Conservation (phyloP, 1,140 invertebrate species). For the Ridgeia piscesae region DNA sequence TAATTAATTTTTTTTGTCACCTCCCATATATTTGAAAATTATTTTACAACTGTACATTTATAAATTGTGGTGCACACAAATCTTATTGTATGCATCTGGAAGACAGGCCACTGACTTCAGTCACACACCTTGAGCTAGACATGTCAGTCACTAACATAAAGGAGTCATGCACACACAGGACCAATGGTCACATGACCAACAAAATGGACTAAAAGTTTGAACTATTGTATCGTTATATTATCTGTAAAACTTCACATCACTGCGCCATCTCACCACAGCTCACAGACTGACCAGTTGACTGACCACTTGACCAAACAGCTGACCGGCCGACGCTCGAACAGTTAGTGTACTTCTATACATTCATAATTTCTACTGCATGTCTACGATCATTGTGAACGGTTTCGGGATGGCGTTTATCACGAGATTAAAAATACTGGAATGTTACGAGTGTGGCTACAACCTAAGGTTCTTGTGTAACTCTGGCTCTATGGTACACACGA, state of each 20-base stretch:
- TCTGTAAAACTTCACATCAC: too few relatives aligned
- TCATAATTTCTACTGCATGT: neutral
- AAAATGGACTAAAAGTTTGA: too few relatives aligned
- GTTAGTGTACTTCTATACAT: neutral
- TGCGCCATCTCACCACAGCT: neutral
- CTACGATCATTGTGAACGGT: neutral
- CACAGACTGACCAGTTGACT: neutral
- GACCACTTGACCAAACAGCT: too few relatives aligned
- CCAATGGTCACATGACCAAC: too few relatives aligned
- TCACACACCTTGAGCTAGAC: too few relatives aligned
- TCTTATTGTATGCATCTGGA: too few relatives aligned
- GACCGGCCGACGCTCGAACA: neutral
- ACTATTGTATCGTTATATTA: too few relatives aligned
- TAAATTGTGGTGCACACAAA: neutral
- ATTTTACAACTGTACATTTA: neutral
- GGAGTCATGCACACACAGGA: too few relatives aligned
- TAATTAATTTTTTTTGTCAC: neutral
- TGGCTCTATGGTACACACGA: slow-evolving; percentile 56
- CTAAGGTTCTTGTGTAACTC: slow-evolving; percentile 48
- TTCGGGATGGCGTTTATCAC: neutral
- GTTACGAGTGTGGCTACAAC: neutral
- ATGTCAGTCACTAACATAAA: too few relatives aligned
- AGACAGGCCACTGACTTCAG: too few relatives aligned
- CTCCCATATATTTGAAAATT: neutral
- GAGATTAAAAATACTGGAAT: neutral